Base-by-base conservation (phyloP, 2,888 invertebrate genomes). In the Eristalis tenax region DNA sequence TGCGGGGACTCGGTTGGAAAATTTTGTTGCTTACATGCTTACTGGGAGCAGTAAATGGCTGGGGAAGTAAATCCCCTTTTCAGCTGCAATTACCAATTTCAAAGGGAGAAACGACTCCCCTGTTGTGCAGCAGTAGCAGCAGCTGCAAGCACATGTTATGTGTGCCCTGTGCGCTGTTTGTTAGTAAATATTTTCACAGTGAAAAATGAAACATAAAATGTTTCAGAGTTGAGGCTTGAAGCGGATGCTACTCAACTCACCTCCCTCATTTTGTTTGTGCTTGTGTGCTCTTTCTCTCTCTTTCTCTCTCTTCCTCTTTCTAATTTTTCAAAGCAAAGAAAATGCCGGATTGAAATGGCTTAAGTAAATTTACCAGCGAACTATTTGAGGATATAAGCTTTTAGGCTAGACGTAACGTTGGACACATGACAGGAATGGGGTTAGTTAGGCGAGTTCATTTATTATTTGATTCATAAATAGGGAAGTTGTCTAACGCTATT, bases 81-180 rank as follows among this genome's bases (percentile, higher is more conserved):
- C 87, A 79, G 68, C 71, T 87, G 87, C 87, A 87, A 87, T 87
- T 87, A 83, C 87, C 76, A 77, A 87, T 80, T 83, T 80, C 83
- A 80, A 87, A 79, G 74, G 56, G 56, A 70, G 64, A 68, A 71
- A 57, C 18, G 23, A 35, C 26, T 40, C 13, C 38, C 35, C 26
- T 82, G 74, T 70, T 70, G 70, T 61, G 70, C 56, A 75, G 78
- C 82, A 50, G 50, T 50, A 50, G 50, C 22, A 18, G 50, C 50
- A 50, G 50, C 50, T 50, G 50, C 50, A 50, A 50, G 59, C 59
- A 86, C 66, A 82, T 79, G 82, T 82, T 78, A 66, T 82, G 71
- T 75, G 78, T 76, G 64, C 57, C 23, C 73, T 74, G 70, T 68
- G 32, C 40, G 32, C 56, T 78, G 74, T 82, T 82, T 74, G 86